A percentile compares a stretch with the other conserved stretches of the same genome.
Evolutionary conservation across 2,113 vertebrate species (phyloP).

Genomic region (Galeopterus variegatus): DNA sequence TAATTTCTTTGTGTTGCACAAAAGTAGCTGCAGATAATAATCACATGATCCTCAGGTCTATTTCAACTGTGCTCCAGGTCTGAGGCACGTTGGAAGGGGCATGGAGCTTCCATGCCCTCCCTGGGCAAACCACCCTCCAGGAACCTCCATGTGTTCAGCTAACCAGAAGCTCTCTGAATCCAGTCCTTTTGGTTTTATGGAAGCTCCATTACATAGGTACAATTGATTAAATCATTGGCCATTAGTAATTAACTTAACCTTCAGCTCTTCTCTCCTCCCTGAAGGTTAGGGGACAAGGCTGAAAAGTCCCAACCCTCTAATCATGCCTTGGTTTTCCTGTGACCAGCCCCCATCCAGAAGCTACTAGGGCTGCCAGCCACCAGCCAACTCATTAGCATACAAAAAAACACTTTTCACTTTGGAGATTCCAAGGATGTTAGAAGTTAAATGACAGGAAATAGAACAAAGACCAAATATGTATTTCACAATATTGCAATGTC

Average conservation of each 20-base stretch:
- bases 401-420: background rate
- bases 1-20: background rate
- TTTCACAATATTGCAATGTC: background rate
- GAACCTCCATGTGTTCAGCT: background rate
- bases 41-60: background rate
- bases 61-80: background rate
- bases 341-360: background rate
- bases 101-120: background rate
- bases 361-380: background rate
- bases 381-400: background rate
- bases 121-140: background rate
- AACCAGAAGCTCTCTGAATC: background rate
- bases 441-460: background rate
- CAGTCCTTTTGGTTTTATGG: background rate
- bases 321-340: background rate
- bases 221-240: background rate
- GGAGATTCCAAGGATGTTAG: background rate
- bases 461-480: background rate
- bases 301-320: background rate
- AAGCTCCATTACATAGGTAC: background rate
- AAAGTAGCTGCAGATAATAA: background rate
- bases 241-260: background rate
- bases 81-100: background rate
- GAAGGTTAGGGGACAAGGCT: background rate
- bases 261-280: background rate